A percentile compares a stretch with the other conserved stretches of the same genome.
These are phyloP conservation scores for Octopus sinensis DNA, from an alignment of 1,140 invertebrate genomes.

Conservation along the genomic window DNA sequence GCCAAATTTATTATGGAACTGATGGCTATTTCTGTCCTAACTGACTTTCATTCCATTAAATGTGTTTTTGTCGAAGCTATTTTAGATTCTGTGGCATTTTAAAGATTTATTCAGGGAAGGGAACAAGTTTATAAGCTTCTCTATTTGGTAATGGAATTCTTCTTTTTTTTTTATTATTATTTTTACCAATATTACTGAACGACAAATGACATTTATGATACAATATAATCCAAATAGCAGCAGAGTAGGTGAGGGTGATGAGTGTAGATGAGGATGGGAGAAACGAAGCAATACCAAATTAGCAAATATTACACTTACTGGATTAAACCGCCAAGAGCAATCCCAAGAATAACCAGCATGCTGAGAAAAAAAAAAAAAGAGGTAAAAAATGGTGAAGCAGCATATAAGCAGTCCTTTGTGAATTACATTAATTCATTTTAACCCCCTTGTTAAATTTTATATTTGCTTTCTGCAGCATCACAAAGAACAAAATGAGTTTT, in stretches of 20 bases:
- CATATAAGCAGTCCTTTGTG: too few relatives aligned
- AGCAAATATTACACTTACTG: slow-evolving; percentile 3
- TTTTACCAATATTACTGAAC: background rate
- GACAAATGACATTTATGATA: background rate
- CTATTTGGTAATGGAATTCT: background rate
- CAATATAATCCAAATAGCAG: background rate
- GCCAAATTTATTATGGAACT: too few relatives aligned
- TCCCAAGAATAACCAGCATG: background rate
- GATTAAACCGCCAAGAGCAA: background rate
- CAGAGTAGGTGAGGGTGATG: background rate
- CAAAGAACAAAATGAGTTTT: too few relatives aligned
- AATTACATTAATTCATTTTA: too few relatives aligned
- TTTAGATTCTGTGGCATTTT: too few relatives aligned
- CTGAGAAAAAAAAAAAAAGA: background rate
- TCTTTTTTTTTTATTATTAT: background rate
- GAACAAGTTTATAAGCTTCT: background rate
- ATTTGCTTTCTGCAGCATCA: too few relatives aligned
- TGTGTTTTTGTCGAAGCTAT: too few relatives aligned
- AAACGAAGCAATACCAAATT: background rate
- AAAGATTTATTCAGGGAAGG: too few relatives aligned
- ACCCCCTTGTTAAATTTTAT: too few relatives aligned
- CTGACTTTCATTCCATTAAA: too few relatives aligned
- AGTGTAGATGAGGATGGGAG: background rate
- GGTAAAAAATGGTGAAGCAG: too few relatives aligned
- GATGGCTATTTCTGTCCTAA: too few relatives aligned